A percentile compares a stretch with the other conserved stretches of the same genome.
phyloP scores from a whole-genome alignment of 1,140 invertebrate genomes.

The Calephelis nemesis region DNA sequence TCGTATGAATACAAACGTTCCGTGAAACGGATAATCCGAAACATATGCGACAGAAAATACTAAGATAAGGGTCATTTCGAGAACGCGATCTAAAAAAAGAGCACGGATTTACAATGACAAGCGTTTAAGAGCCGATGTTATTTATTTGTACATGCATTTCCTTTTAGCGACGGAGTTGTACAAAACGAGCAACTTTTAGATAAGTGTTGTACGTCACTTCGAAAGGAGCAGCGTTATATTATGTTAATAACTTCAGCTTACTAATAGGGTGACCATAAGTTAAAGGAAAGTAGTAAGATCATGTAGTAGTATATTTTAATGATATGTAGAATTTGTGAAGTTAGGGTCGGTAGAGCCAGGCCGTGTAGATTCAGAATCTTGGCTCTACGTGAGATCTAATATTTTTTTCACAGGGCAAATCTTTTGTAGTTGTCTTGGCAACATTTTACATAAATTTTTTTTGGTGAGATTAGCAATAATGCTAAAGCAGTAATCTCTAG shows the following conservation, averaged over 20 bases:
- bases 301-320: no score
- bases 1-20: slow-evolving; percentile 60
- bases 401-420: no score
- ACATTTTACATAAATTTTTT: no score
- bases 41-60: slow-evolving; percentile 72
- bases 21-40: slow-evolving; percentile 71
- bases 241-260: slow-evolving; percentile 60
- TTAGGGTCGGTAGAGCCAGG: no score
- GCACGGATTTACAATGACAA: slow-evolving; percentile 72
- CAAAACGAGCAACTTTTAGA: slow-evolving; percentile 71
- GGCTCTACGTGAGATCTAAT: no score
- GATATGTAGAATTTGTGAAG: no score
- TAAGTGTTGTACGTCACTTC: slow-evolving; percentile 54
- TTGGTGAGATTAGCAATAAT: no score
- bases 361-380: no score
- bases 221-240: slow-evolving; percentile 51
- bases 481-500: no score
- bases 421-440: no score
- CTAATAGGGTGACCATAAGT: slow-evolving; percentile 4
- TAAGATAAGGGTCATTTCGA: slow-evolving; percentile 71
- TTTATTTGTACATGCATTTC: slow-evolving; percentile 76
- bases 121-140: slow-evolving; percentile 67
- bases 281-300: not conserved
- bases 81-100: slow-evolving; percentile 70
- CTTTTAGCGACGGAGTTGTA: slow-evolving; percentile 65